Conservation (phyloP, 2,113 vertebrate species). For the Panthera tigris region DNA sequence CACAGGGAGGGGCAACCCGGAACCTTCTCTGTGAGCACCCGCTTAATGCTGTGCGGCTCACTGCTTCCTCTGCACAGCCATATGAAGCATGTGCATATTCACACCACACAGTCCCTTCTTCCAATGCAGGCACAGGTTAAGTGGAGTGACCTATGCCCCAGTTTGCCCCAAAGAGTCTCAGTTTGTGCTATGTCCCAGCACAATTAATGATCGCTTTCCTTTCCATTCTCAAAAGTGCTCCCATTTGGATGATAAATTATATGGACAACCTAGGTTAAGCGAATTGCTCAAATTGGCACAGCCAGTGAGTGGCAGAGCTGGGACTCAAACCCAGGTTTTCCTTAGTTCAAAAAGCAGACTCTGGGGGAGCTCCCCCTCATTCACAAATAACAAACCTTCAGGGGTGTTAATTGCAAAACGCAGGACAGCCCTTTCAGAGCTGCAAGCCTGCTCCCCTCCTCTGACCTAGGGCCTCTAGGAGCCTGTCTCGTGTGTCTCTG, state of each 20-base stretch:
- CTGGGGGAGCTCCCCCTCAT: background rate
- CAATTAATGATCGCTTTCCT: background rate
- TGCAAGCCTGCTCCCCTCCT: background rate
- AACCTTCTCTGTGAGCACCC: background rate
- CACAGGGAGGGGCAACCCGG: background rate
- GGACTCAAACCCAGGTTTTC: background rate
- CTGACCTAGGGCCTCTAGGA: background rate
- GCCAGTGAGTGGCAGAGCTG: background rate
- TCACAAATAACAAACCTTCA: background rate
- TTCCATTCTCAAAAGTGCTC: background rate
- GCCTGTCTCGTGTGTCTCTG: background rate
- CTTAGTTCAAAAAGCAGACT: background rate
- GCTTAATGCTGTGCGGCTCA: accelerated
- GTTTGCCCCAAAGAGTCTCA: background rate
- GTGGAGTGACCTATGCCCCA: background rate
- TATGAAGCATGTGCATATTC: accelerated
- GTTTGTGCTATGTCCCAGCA: background rate
- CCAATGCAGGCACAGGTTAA: background rate
- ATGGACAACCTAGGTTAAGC: background rate
- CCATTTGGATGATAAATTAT: background rate
- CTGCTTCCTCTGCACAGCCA: background rate
- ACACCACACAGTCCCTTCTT: accelerated
- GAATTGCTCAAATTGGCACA: background rate
- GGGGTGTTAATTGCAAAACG: background rate
- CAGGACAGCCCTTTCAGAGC: background rate